Base-by-base conservation (phyloP, 2,797 vertebrate species). In the Scolopax bukidnonensis region DNA sequence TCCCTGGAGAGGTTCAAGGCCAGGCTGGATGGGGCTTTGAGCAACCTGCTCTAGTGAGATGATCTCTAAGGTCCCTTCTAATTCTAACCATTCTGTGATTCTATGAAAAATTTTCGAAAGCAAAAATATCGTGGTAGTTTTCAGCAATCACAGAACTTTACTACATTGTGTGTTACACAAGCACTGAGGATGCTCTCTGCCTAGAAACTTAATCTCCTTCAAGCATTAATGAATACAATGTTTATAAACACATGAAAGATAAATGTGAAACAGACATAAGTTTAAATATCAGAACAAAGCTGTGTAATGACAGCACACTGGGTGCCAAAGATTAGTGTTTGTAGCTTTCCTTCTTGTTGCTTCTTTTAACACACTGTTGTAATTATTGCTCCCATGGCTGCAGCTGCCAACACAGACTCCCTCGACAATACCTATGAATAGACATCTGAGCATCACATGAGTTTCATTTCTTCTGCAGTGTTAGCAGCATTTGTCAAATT, bases 221-320 rank as follows among this genome's bases (percentile, higher is more conserved):
- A 47, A 88, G 57, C 32, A 54, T 68, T 73, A 86, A 93, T 51
- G 54, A 86, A 90, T 43, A 84, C 27, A 81, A 18, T 59, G 23
- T 73, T 88, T 90, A 86, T 57, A 93, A 95, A 88, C n/a, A 84
- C 19, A 59, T 36, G 33, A 77, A 90, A 91, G 30, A 94, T 33
- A 78, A 93, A 93, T 33, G 17, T 25, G 54, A 87, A 95, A 82
- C 86, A 93, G 92, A 82, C 18, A 0, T 48, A 60, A 57, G 25
- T 93, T 75, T 61, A 84, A 85, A 57, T 45, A 95, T 57, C 50
- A 91, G 83, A 93, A 50, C 77, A 93, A 84, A 79, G 41, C 69
- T 59, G 19, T 48, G 86, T 88, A 93, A 88, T 81, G 77, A 94
- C 74, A 93, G 63, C 73, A 54, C 33, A 61, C 12, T 67, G 69